Percentiles rank a stretch among this genome's conserved stretches.
These are phyloP conservation scores for Cherax quadricarinatus DNA, from an alignment of 1,140 invertebrate species.

Conservation along the genomic window DNA sequence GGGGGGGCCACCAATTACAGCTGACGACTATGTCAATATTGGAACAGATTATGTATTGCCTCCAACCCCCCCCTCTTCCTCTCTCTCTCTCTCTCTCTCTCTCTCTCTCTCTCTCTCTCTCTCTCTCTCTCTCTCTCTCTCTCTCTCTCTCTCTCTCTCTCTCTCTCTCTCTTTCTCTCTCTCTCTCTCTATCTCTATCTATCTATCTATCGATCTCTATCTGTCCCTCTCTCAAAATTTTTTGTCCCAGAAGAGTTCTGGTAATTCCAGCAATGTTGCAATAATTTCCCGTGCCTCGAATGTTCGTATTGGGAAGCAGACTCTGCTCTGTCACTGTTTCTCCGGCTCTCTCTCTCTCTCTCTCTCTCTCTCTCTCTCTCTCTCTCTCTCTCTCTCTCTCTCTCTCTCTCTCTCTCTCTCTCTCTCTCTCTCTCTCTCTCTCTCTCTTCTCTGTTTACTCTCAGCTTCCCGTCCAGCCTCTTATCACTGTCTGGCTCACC, in stretches of 20 bases:
- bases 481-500: too few species aligned
- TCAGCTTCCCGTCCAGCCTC: too few species aligned
- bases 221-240: too few species aligned
- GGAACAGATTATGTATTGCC: background rate
- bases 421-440: background rate
- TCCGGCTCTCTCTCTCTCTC: too few species aligned
- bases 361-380: slow-evolving; percentile 19
- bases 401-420: slow-evolving; percentile 18
- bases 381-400: slow-evolving; percentile 1
- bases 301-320: too few species aligned
- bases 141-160: background rate
- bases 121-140: background rate
- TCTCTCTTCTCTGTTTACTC: too few species aligned
- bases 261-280: background rate
- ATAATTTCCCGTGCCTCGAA: background rate
- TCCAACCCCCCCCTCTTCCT: background rate
- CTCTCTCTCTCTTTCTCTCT: background rate
- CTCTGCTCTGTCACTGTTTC: background rate
- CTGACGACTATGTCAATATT: too few species aligned
- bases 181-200: background rate
- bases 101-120: background rate
- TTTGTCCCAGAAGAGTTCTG: background rate
- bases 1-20: too few species aligned
- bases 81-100: background rate
- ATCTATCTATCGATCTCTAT: too few species aligned